Percentiles rank a stretch among this genome's conserved stretches.
phyloP scores from a whole-genome alignment of 2,888 invertebrate species.

The Empis livida region DNA sequence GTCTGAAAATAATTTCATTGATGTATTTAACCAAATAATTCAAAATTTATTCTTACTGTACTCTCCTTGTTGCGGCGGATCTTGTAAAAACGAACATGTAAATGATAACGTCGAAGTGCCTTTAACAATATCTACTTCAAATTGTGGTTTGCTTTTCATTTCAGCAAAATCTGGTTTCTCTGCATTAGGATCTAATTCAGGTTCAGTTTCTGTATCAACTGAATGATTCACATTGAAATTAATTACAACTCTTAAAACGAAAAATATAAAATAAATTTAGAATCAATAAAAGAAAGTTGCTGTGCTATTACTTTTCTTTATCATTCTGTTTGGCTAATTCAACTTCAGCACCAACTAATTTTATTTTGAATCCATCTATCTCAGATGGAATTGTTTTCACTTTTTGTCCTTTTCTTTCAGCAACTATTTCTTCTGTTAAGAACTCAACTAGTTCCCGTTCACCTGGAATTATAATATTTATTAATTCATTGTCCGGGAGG shows the following conservation, averaged over 20 bases:
- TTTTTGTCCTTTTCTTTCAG: slow-evolving; percentile 76
- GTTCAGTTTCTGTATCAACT: slow-evolving; percentile 68
- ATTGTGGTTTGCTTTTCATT: slow-evolving; percentile 84
- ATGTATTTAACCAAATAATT: slow-evolving; percentile 2
- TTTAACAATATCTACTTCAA: slow-evolving; percentile 73
- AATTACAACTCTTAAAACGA: slow-evolving; percentile 50
- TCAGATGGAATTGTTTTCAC: slow-evolving; percentile 58
- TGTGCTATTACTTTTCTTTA: slow-evolving; percentile 48
- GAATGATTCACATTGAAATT: slow-evolving; percentile 91
- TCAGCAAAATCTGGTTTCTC: slow-evolving; percentile 67
- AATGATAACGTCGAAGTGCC: slow-evolving; percentile 69
- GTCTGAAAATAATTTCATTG: slow-evolving; percentile 50
- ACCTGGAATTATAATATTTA: slow-evolving; percentile 39
- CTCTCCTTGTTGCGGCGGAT: slow-evolving; percentile 51
- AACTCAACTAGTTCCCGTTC: slow-evolving; percentile 83
- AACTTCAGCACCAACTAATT: slow-evolving; percentile 72
- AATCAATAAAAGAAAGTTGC: not conserved
- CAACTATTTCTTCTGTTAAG: slow-evolving; percentile 82
- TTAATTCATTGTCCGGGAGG: not conserved
- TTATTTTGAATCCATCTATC: slow-evolving; percentile 70
- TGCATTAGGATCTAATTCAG: slow-evolving; percentile 45
- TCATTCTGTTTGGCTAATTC: slow-evolving; percentile 58
- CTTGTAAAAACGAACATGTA: slow-evolving; percentile 68
- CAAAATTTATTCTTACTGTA: too few relatives aligned
- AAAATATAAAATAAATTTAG: slow-evolving; percentile 8